Evolutionary conservation across 2,888 invertebrate species (phyloP), one percentile per base, ranked within the genome.

Genomic region (Diabrotica balteata): DNA sequence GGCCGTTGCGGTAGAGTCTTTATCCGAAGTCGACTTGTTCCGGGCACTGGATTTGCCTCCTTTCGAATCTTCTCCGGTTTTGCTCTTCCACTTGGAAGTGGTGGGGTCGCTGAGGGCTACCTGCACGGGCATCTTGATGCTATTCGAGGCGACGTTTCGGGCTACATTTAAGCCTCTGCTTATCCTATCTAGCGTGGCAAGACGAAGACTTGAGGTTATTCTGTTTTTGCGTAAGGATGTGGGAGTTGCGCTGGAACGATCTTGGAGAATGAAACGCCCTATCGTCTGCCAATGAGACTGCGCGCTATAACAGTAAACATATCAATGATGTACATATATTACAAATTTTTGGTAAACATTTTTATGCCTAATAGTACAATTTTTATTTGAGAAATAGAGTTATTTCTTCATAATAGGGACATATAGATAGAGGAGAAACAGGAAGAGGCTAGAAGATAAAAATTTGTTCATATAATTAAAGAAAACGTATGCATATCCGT

Each of bases 231-330:
- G 86, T 5, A 89, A 83, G 2, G 87, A 84, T 10, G 86, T 86
- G 4, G 91, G 90, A 0, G 91, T 83, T 0, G 89, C 88, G 42
- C 87, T 89, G 8, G 88, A 87, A n/a, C 73, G 67, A 76, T 93
- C 93, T 73, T 91, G 90, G 57, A 93, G 83, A 0, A 93, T 91
- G 77, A 93, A 93, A 49, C 94, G 87, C 0, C 96, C 96, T 0
- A 94, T 88, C 0, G 93, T 93, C 80, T 95, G 95, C 96, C 96
- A 97, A 72, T 91, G 90, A 0, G 93, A 92, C 85, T 96, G 97
- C 0, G 94, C 93, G 50, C 92, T 89, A 17, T 11, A 57, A 57
- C 8, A 44, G 17, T 17, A 53, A 10, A 42, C 4, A 32, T 22
- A 32, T 42, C 7, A 42, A 17, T 17, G 17, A 17, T 17, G 32